Evolutionary conservation across 2,797 vertebrate species (phyloP), one percentile per base, ranked within the genome.

Genomic region (Megaceryle alcyon): DNA sequence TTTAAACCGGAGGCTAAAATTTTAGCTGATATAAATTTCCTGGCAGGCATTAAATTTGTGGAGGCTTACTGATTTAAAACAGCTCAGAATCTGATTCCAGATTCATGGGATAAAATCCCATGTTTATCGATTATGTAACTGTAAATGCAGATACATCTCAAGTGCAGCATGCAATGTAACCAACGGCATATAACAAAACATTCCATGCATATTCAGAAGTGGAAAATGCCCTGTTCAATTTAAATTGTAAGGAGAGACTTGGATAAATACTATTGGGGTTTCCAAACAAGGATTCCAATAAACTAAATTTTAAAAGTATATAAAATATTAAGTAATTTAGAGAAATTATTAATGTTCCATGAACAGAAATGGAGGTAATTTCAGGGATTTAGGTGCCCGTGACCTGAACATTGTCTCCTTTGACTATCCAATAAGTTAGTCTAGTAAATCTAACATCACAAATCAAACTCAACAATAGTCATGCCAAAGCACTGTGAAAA

Each of bases 91-190:
- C 44, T 23, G 60, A 82, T 76, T 86, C 73, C 31, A 59, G 81
- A 92, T 86, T 86, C 72, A 86, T 46, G 68, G 78, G 88, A 82
- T 1, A 0, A 94, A 95, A 70, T 4, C 22, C 69, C 29, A 44
- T 88, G 85, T 92, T 95, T 92, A 78, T 94, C n/a, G 79, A 92
- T 95, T 92, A 94, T 48, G 48, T 63, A 95, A 94, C 66, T 83
- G 79, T 59, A 71, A 94, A 90, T 70, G 89, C 49, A 92, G 82
- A 59, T 86, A 76, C 4, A 20, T 81, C 72, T 91, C 53, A 87
- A 85, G 69, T 17, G 37, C 79, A 79, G 80, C 33, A 56, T 80
- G 51, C 41, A 92, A 92, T 28, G 4, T 46, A 61, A 35, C 23
- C 57, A 69, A 63, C 26, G 44, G 35, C 14, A 29, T 21, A 20